Conservation (phyloP, 2,888 invertebrate species). For the Leucophenga maculata region DNA sequence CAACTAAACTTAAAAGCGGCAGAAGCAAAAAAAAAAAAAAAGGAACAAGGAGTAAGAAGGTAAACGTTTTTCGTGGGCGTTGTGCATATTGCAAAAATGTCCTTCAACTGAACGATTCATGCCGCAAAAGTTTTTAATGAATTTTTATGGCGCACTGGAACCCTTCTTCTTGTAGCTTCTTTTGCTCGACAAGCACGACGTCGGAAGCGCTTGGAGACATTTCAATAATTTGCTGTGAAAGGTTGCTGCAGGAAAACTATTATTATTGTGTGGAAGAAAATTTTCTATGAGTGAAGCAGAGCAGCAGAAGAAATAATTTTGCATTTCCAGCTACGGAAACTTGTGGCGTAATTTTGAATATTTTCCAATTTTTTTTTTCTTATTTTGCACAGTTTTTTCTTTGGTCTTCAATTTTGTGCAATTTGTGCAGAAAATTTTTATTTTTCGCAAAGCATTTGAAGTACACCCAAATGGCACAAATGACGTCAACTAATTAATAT, state of each 20-base stretch:
- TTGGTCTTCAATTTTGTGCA: slow-evolving; percentile 14
- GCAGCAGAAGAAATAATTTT: background rate
- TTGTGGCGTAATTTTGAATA: background rate
- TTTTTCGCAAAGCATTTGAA: background rate
- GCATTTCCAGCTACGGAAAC: background rate
- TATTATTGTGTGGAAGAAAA: background rate
- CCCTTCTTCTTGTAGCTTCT: too few species aligned
- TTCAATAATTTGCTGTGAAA: slow-evolving; percentile 4
- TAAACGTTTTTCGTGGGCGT: too few species aligned
- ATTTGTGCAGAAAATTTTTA: slow-evolving; percentile 44
- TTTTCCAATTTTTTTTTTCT: background rate
- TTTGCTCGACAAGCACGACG: too few species aligned
- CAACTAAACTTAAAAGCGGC: background rate
- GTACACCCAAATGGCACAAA: background rate
- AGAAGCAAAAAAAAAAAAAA: too few species aligned
- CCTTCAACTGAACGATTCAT: too few species aligned
- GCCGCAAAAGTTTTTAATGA: slow-evolving; percentile 57
- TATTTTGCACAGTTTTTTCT: background rate
- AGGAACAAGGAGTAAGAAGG: too few species aligned
- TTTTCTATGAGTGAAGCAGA: background rate
- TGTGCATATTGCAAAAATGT: too few species aligned
- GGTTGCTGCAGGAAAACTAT: background rate
- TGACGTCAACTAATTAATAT: slow-evolving; percentile 7
- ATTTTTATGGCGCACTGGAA: slow-evolving; percentile 51
- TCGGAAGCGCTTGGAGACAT: background rate